These are phyloP conservation scores for Camelus dromedarius DNA, from an alignment of 2,113 vertebrate genomes.

Conservation along the genomic window DNA sequence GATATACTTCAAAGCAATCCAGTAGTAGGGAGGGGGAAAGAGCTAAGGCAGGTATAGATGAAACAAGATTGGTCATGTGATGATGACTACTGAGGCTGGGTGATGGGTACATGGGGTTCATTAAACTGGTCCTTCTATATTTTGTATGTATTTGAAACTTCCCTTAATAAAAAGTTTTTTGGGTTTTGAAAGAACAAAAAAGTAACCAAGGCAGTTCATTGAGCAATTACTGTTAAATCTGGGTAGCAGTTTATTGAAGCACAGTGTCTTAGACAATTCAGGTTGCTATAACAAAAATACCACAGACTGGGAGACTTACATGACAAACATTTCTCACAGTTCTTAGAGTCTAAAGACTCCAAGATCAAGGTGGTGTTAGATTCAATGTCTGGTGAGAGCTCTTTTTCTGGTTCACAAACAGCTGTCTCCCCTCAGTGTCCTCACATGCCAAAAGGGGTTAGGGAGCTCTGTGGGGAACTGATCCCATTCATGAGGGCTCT, in stretches of 20 bases:
- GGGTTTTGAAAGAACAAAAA: slow-evolving; percentile 5
- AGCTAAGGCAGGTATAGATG: neutral
- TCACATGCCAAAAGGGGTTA: neutral
- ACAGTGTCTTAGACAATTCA: neutral
- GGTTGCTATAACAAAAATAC: neutral
- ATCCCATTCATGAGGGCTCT: neutral
- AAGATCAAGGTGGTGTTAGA: neutral
- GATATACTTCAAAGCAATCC: neutral
- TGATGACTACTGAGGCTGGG: neutral
- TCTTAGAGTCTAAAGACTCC: neutral
- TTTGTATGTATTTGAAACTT: neutral
- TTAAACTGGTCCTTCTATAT: neutral
- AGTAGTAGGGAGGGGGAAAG: neutral
- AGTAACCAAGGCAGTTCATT: neutral
- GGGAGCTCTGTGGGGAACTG: neutral
- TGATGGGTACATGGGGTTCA: neutral
- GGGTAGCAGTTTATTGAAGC: neutral
- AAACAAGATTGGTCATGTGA: neutral
- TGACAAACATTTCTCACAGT: neutral
- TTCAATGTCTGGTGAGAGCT: neutral
- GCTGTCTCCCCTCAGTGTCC: neutral
- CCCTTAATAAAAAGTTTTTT: neutral
- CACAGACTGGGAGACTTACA: no score
- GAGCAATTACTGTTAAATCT: neutral
- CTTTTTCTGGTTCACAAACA: neutral